phyloP scores from a whole-genome alignment of 1,140 invertebrate genomes.

The Macrostomum lignano region DNA sequence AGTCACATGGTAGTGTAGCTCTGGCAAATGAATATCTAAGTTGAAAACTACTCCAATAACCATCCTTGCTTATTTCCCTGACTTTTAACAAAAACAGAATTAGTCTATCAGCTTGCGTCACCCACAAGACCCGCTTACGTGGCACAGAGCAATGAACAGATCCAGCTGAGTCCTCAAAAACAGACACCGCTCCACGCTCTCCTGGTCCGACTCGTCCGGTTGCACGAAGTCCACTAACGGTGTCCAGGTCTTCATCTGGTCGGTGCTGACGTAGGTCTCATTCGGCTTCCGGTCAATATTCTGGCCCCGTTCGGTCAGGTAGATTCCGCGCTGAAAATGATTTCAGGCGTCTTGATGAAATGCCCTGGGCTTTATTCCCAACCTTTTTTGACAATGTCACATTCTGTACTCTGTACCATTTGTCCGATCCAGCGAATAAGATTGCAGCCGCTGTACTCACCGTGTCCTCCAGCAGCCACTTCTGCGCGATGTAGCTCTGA shows the following conservation, averaged over 20 bases:
- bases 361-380: too few species aligned
- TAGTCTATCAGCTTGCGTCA: background rate
- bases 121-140: background rate
- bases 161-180: constrained; percentile 1
- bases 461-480: constrained; percentile 19
- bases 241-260: constrained; percentile 14
- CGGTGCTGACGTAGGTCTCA: constrained; percentile 13
- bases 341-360: too few species aligned
- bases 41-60: too few species aligned
- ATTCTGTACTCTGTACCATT: too few species aligned
- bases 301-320: constrained; percentile 10
- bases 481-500: constrained; percentile 22
- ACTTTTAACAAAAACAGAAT: too few species aligned
- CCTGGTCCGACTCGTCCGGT: constrained; percentile 6
- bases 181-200: background rate
- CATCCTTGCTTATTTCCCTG: too few species aligned
- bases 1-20: too few species aligned
- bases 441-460: too few species aligned
- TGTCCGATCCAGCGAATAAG: background rate
- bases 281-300: constrained; percentile 10
- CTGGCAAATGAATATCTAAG: too few species aligned
- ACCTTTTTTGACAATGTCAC: too few species aligned
- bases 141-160: background rate
- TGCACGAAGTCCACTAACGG: constrained; percentile 16
- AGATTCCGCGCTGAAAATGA: constrained; percentile 7